phyloP scores from a whole-genome alignment of 2,113 vertebrate genomes.

The Callorhinus ursinus region DNA sequence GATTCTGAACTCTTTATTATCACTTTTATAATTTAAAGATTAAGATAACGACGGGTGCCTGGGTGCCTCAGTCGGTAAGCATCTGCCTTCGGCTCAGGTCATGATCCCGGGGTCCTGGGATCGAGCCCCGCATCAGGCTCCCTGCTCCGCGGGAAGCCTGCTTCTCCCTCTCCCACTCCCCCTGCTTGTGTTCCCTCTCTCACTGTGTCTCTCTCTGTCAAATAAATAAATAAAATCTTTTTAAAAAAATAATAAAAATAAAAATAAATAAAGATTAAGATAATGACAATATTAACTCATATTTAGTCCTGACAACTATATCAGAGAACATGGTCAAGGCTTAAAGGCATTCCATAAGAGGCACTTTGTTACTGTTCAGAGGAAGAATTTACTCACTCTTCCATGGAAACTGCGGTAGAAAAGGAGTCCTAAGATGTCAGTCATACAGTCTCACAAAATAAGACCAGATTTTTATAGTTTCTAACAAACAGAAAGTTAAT shows the following conservation, averaged over 20 bases:
- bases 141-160: too few species aligned
- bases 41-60: not conserved
- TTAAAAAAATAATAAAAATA: too few species aligned
- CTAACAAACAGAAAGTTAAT: constrained; percentile 39
- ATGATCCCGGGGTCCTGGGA: too few species aligned
- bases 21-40: constrained; percentile 19
- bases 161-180: too few species aligned
- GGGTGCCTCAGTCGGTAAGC: too few species aligned
- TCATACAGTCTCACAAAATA: constrained; percentile 29
- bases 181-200: too few species aligned
- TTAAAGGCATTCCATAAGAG: not conserved
- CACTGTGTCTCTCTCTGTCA: too few species aligned
- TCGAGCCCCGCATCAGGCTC: too few species aligned
- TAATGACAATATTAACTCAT: not conserved
- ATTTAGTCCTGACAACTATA: not conserved
- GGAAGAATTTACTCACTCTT: not conserved
- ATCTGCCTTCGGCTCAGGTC: too few species aligned
- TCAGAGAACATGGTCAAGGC: not conserved
- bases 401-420: not conserved
- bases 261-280: not conserved
- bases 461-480: not conserved
- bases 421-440: not conserved
- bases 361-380: not conserved
- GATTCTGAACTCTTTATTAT: not conserved
- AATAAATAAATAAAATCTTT: too few species aligned